Conservation (phyloP, 2,113 vertebrate species). For the Heliornis fulica region DNA sequence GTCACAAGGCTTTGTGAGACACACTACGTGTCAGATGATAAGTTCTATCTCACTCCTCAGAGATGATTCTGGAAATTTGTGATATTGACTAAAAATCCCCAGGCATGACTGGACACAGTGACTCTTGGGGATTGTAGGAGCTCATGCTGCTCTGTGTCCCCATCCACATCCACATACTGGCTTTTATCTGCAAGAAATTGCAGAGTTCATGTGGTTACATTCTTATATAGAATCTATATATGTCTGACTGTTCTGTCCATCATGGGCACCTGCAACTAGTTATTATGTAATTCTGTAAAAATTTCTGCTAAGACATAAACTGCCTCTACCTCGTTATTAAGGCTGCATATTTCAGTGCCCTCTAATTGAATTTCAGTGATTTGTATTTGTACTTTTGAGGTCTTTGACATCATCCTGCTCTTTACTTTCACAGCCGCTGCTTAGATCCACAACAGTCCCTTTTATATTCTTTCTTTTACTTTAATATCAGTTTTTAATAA, state of each 20-base stretch:
- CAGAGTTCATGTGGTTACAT: neutral
- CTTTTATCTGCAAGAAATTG: neutral
- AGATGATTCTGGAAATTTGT: neutral
- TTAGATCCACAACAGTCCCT: neutral
- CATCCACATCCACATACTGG: neutral
- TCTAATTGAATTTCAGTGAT: neutral
- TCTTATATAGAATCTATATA: neutral
- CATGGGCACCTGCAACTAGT: neutral
- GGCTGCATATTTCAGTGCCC: neutral
- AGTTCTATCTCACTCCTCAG: neutral
- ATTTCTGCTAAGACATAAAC: neutral
- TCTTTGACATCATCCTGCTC: neutral
- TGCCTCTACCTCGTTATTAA: neutral
- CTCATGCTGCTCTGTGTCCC: neutral
- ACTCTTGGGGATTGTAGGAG: neutral
- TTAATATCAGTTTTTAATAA: neutral
- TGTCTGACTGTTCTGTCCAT: neutral
- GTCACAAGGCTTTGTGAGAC: neutral
- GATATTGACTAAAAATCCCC: neutral
- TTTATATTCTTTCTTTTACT: neutral
- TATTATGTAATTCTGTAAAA: neutral
- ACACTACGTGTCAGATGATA: neutral
- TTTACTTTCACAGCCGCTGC: neutral
- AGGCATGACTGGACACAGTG: neutral
- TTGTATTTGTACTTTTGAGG: neutral